A percentile compares a stretch with the other conserved stretches of the same genome.
These are phyloP conservation scores for Coluber constrictor DNA, from an alignment of 2,797 vertebrate species.

Conservation along the genomic window DNA sequence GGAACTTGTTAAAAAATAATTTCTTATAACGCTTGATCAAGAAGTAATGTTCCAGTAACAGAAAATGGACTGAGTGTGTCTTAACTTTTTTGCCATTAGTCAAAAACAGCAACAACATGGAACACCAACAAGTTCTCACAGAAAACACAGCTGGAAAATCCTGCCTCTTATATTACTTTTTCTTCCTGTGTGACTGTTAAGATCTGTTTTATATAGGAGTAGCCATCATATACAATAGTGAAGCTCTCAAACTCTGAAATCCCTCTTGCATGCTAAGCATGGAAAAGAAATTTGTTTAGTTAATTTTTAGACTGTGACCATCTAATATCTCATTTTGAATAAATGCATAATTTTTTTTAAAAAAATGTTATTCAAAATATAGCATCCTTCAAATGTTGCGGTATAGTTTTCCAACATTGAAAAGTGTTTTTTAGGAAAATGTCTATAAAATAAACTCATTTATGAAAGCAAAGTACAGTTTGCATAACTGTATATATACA, in stretches of 20 bases:
- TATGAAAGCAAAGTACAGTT: not conserved
- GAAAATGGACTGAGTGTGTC: not conserved
- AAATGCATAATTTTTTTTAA: not conserved
- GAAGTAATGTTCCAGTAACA: not conserved
- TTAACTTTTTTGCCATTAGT: not conserved
- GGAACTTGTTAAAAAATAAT: not conserved
- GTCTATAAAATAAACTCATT: not conserved
- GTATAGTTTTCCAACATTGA: not conserved
- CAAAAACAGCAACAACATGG: not conserved
- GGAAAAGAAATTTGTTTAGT: not conserved
- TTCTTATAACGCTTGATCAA: not conserved
- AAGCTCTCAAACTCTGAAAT: not conserved
- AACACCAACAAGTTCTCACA: not conserved
- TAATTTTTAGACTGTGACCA: not conserved
- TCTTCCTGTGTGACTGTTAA: not conserved
- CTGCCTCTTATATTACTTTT: not conserved
- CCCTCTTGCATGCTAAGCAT: not conserved
- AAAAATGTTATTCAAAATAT: not conserved
- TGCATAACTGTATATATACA: not conserved
- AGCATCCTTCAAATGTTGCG: not conserved
- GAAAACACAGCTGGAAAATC: not conserved
- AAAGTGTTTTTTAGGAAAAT: not conserved
- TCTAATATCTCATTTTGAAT: not conserved
- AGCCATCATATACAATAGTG: not conserved
- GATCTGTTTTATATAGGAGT: not conserved